phyloP scores from a whole-genome alignment of 2,888 invertebrate genomes.

The Craniophora ligustri region DNA sequence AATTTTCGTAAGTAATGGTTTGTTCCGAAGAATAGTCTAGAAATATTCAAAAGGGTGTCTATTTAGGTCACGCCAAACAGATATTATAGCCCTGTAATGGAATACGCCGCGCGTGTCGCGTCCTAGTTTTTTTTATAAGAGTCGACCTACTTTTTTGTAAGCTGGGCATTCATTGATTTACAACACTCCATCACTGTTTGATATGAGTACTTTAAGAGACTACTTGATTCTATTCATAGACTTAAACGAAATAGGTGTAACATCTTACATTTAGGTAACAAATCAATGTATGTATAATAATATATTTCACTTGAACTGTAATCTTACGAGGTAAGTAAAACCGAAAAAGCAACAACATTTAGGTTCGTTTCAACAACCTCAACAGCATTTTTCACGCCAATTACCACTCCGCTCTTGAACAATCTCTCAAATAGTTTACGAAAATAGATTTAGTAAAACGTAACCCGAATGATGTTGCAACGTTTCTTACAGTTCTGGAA shows the following conservation, averaged over 20 bases:
- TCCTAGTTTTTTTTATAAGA: conserved; percentile 24
- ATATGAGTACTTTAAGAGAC: conserved; percentile 20
- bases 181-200: conserved; percentile 19
- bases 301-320: too few species aligned
- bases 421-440: conserved; percentile 14
- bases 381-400: neutral
- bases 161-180: conserved; percentile 33
- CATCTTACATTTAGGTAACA: too few species aligned
- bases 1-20: neutral
- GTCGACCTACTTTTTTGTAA: conserved; percentile 33
- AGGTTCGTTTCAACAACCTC: conserved; percentile 6
- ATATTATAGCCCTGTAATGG: conserved; percentile 5
- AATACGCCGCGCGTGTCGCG: conserved; percentile 12
- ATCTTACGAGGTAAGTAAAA: too few species aligned
- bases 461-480: conserved; percentile 31
- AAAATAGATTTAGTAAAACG: conserved; percentile 35
- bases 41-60: conserved; percentile 14
- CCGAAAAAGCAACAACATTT: conserved; percentile 9
- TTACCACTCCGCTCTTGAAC: conserved; percentile 1
- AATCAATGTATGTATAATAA: too few species aligned
- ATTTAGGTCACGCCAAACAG: conserved; percentile 28
- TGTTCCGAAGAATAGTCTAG: neutral
- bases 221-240: too few species aligned
- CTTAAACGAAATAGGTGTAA: too few species aligned
- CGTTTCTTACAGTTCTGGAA: conserved; percentile 42